These are phyloP conservation scores for Protonibea diacanthus DNA, from an alignment of 2,797 vertebrate species.

Conservation along the genomic window DNA sequence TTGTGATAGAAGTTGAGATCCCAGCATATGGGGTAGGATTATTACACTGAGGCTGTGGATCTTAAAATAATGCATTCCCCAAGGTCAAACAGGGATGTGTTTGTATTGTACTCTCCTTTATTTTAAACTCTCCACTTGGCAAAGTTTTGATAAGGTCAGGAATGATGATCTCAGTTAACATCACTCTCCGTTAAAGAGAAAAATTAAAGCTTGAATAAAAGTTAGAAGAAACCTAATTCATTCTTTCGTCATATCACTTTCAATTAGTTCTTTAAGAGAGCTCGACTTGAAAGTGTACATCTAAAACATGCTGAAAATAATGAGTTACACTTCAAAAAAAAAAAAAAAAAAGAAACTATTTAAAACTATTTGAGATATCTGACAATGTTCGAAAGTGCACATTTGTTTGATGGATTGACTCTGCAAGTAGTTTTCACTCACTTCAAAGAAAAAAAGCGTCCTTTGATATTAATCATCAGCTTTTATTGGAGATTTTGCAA, in stretches of 20 bases:
- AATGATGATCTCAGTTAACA: conserved; percentile 38
- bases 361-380: conserved; percentile 18
- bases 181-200: conserved; percentile 16
- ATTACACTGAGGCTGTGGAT: conserved; percentile 45
- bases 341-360: conserved; percentile 30
- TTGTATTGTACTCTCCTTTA: conserved; percentile 37
- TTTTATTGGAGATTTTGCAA: conserved; percentile 16
- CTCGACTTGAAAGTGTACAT: conserved; percentile 30
- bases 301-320: conserved; percentile 25
- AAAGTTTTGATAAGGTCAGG: conserved; percentile 61
- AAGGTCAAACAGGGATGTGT: conserved; percentile 56
- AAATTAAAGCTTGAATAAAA: conserved; percentile 23
- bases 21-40: conserved; percentile 57
- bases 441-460: conserved; percentile 29
- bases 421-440: conserved; percentile 32
- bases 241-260: conserved; percentile 13
- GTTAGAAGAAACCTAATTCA: conserved; percentile 16
- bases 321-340: conserved; percentile 18
- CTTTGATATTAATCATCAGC: conserved; percentile 48
- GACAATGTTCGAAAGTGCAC: conserved; percentile 6
- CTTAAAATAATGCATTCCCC: conserved; percentile 54
- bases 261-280: conserved; percentile 23
- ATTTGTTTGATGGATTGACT: conserved; percentile 23
- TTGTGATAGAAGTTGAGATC: conserved; percentile 55
- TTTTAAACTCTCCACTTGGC: conserved; percentile 38